phyloP scores from a whole-genome alignment of 2,113 vertebrate species.

The Cephalopterus ornatus region DNA sequence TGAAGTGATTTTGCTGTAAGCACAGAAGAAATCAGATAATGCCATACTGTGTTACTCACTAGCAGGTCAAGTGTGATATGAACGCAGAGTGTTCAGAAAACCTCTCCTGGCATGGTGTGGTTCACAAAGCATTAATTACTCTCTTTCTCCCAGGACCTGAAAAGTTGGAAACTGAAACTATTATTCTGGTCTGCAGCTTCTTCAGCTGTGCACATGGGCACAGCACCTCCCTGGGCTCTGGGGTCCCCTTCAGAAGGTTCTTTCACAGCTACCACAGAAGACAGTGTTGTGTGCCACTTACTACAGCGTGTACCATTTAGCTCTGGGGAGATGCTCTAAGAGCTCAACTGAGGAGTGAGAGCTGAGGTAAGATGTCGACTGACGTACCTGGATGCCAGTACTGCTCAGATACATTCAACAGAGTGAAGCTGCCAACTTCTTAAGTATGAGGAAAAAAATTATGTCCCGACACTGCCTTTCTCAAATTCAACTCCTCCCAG shows the following conservation, averaged over 20 bases:
- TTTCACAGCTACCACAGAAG: neutral
- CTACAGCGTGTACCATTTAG: neutral
- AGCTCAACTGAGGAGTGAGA: neutral
- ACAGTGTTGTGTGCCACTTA: neutral
- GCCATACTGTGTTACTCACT: neutral
- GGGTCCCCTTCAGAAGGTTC: neutral
- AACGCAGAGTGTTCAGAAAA: neutral
- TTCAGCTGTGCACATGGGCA: neutral
- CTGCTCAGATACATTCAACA: neutral
- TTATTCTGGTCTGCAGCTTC: neutral
- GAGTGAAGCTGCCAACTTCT: neutral
- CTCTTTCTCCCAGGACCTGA: neutral
- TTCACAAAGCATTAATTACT: neutral
- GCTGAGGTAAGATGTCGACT: neutral
- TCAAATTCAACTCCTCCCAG: neutral
- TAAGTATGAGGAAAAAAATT: neutral
- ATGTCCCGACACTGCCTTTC: neutral
- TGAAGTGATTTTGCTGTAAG: neutral
- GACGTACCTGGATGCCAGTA: neutral
- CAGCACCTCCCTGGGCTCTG: no score
- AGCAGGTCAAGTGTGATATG: neutral
- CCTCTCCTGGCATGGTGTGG: accelerated
- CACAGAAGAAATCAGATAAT: neutral
- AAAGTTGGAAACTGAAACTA: neutral
- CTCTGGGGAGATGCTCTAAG: neutral